Evolutionary conservation across 2,797 vertebrate species (phyloP).

Genomic region (Acrossocheilus wenchowensis): DNA sequence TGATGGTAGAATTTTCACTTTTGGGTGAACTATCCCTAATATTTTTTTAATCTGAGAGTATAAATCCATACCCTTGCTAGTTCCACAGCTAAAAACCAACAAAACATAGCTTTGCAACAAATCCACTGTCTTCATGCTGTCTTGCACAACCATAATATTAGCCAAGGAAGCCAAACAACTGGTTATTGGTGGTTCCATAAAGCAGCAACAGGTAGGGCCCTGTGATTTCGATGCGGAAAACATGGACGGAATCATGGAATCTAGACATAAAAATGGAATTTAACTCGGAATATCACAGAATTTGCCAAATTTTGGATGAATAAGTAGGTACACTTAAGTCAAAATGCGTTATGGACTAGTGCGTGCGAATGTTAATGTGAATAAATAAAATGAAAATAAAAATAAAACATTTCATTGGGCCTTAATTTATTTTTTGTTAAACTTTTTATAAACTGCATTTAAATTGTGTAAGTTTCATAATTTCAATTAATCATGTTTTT

Average conservation of each 20-base stretch:
- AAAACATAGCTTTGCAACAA: neutral
- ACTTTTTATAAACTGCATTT: too few species aligned
- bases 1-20: too few species aligned
- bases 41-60: neutral
- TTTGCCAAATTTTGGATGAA: neutral
- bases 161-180: neutral
- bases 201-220: neutral
- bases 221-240: neutral
- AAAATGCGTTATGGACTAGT: neutral
- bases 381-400: too few species aligned
- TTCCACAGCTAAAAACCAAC: neutral
- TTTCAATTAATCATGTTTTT: too few species aligned
- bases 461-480: too few species aligned
- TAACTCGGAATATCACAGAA: neutral
- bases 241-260: neutral
- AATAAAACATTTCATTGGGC: too few species aligned
- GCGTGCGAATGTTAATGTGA: too few species aligned
- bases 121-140: neutral
- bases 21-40: too few species aligned
- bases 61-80: neutral
- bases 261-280: neutral
- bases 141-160: neutral
- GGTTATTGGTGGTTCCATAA: neutral
- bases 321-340: neutral
- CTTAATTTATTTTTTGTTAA: too few species aligned